Percentiles rank a stretch among this genome's conserved stretches.
phyloP scores from a whole-genome alignment of 2,888 invertebrate genomes.

The Gymnosoma rotundatum region DNA sequence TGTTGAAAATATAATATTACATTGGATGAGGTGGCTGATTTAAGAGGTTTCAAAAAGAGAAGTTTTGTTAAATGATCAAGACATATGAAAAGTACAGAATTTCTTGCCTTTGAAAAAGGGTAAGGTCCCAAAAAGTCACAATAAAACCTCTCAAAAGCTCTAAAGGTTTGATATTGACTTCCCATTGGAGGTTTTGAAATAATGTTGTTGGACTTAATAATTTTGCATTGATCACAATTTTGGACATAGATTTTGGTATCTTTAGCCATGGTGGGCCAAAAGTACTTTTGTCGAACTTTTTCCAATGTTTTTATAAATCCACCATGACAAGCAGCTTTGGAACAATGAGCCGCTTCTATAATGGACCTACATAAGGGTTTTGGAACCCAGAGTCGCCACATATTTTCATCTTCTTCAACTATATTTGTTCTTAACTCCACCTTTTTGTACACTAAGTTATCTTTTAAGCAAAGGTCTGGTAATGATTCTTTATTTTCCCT shows the following conservation, averaged over 20 bases:
- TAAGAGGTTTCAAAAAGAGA: too few relatives aligned
- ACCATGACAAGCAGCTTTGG: too few relatives aligned
- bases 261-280: too few relatives aligned
- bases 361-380: too few relatives aligned
- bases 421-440: background rate
- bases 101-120: conserved; percentile 6
- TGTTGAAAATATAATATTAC: too few relatives aligned
- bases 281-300: too few relatives aligned
- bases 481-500: background rate
- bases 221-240: conserved; percentile 14
- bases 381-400: too few relatives aligned
- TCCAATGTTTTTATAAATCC: too few relatives aligned
- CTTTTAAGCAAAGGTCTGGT: conserved; percentile 1
- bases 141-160: background rate
- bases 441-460: conserved; percentile 10
- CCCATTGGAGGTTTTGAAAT: conserved; percentile 6
- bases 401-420: conserved; percentile 2
- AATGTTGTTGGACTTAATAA: conserved; percentile 29
- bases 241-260: too few relatives aligned
- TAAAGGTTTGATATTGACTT: conserved; percentile 1
- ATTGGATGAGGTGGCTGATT: too few relatives aligned
- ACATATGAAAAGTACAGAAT: conserved; percentile 7
- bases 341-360: too few relatives aligned
- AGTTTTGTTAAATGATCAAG: too few relatives aligned
- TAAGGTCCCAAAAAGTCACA: conserved; percentile 39